Base-by-base conservation (phyloP, 2,888 invertebrate species). In the Amblyjoppa proteus region DNA sequence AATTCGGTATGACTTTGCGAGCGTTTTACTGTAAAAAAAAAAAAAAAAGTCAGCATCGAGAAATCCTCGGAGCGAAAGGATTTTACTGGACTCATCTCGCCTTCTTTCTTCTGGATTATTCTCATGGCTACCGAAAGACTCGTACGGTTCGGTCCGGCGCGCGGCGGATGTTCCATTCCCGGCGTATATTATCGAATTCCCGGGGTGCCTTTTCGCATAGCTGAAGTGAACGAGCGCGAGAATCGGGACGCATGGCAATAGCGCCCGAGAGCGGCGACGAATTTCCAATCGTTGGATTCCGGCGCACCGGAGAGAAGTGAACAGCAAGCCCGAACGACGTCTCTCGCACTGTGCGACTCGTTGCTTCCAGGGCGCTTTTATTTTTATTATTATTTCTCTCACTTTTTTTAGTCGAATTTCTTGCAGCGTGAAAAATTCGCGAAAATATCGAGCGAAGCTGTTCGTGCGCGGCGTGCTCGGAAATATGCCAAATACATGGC, bases 261-360 rank as follows among this genome's bases (percentile, higher is more conserved):
- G 34, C 7, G 38, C 34, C 13, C 20, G 53, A 53, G 16, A 53
- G 28, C 25, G 70, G 28, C 87, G 83, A 83, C 85, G 85, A 85
- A 87, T 87, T 87, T 87, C 45, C 83, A 85, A 87, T 87, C 66
- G 87, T 76, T 77, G 83, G 70, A 87, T 87, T 87, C 85, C 83
- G 49, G 68, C 69, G 76, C 83, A 76, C 75, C 76, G 20, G 16
- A 25, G 53, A 34, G 69, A 75, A 75, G 64, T 41, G 64, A 77
- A 77, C 71, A 20, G 53, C 28, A 68, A 49, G 58, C 58, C n/a
- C 38, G 25, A 69, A 64, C 38, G 34, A 6, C 45, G 45, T 45
- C 41, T 9, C 45, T 28, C 64, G 61, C 49, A n/a, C 51, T 4
- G 73, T 73, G 80, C 13, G 41, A 78, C 70, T 45, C 70, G 80